Evolutionary conservation across 2,888 invertebrate species (phyloP), one percentile per base, ranked within the genome.

Genomic region (Malachius bipustulatus): DNA sequence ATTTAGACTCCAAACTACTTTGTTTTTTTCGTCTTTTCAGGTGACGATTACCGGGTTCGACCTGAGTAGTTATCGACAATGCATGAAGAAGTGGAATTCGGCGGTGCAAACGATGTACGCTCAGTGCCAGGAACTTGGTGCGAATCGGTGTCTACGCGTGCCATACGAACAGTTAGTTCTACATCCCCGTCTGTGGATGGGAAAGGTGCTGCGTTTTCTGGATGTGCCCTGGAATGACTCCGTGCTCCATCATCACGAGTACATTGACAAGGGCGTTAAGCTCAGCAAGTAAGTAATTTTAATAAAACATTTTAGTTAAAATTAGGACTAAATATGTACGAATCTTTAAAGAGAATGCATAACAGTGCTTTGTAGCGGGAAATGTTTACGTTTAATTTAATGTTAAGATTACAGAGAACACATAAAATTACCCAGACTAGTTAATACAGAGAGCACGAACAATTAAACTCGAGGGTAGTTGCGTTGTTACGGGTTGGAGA

Each of bases 121-220:
- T 52, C 91, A 94, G 69, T 96, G 96, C 66, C 75, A 75, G 50
- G 77, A 82, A 56, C 72, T 91, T 49, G 85, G 85, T 32, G 62
- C 73, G 38, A 66, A 70, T 34, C 73, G 76, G 51, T 94, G 93
- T 65, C 69, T 94, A 52, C 67, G 78, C 55, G 88, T 98, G 38
- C 89, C 90, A 56, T 98, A 98, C 67, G 97, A 98, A 67, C 88
- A 94, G 65, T 73, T 98, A 54, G 96, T 97, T 50, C 73, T 98
- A 49, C 90, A 91, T 66, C 97, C 97, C 4, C 77, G 77, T 44
- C 71, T 75, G 45, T 87, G 89, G 75, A 79, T 97, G 83, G 75
- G 77, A 46, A 76, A 78, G 57, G 88, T 96, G 54, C 71, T 94
- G 15, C 67, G 69, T 45, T 98, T 94, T 66, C 73, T 98, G 42